Evolutionary conservation across 2,797 vertebrate species (phyloP), one percentile per base, ranked within the genome.

Genomic region (Cephalopachus bancanus): DNA sequence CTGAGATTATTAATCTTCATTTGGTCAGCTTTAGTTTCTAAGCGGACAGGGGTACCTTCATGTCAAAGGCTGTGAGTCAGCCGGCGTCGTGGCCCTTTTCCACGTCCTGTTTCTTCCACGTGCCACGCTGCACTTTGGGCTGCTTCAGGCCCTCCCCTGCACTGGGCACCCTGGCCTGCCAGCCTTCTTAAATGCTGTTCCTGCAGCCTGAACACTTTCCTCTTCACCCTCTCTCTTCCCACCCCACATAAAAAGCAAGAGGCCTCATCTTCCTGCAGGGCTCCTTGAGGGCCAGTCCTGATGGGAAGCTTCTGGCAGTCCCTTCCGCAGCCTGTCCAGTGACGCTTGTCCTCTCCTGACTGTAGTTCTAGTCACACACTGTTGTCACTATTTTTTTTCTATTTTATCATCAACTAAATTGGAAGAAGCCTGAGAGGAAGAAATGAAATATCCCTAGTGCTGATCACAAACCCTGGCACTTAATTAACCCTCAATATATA

Each of bases 21-120:
- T 94, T 83, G 33, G 30, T 62, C 8, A 37, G 30, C 28, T 86
- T 90, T 71, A 93, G 72, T 93, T 92, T 94, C 55, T 83, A 65
- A 87, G 28, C 76, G 44, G 44, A 4, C 44, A 44, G 6, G 44
- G 44, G 26, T 44, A 51, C 4, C 55, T 53, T 91, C 89, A 67
- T 59, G 22, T 30, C 44, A 86, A 89, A 6, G 1, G 33, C 16
- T 64, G 0, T 72, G 72, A 53, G 30, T 83, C 65, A 65, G 57
- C 12, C 44, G 59, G 86, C 44, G 7, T 76, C 64, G 64, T 92
- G 74, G 69, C 49, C 64, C 75, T 89, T 89, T 59, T 37, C 17
- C n/a, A 85, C 69, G 37, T 2, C n/a, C 65, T 44, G 4, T 44
- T 4, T 65, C 55, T 89, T 60, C 69, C n/a, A 37, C 24, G 49